These are phyloP conservation scores for Cataglyphis albicans DNA, from an alignment of 2,888 invertebrate genomes.

Conservation along the genomic window DNA sequence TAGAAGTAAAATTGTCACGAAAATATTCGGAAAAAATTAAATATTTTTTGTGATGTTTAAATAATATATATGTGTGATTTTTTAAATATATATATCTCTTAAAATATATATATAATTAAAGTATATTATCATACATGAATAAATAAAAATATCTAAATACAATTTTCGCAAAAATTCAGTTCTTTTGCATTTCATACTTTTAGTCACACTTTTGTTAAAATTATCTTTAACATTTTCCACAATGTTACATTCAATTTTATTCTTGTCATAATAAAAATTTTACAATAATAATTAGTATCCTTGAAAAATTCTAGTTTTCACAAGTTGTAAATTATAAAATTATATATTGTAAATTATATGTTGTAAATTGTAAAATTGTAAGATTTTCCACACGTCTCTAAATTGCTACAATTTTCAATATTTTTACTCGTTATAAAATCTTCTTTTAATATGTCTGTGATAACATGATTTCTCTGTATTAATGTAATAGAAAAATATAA, in stretches of 20 bases:
- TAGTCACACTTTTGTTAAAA: background rate
- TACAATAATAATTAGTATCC: background rate
- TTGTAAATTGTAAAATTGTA: background rate
- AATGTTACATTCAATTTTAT: background rate
- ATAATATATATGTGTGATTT: background rate
- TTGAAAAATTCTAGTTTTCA: background rate
- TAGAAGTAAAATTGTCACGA: too few relatives aligned
- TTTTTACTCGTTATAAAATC: background rate
- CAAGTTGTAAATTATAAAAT: background rate
- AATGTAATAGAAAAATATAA: background rate
- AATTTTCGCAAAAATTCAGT: too few relatives aligned
- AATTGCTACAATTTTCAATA: background rate
- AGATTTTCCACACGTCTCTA: background rate
- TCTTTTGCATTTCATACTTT: too few relatives aligned
- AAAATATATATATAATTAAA: too few relatives aligned
- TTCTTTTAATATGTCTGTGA: background rate
- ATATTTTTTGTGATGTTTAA: background rate
- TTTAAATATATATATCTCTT: background rate
- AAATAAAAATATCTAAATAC: too few relatives aligned
- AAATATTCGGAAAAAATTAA: too few relatives aligned
- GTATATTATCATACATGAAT: too few relatives aligned
- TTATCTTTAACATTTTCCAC: background rate
- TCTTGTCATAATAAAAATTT: background rate
- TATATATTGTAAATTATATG: background rate
- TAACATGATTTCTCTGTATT: background rate